Evolutionary conservation across 2,113 vertebrate genomes (phyloP).

Genomic region (Notiomystis cincta): DNA sequence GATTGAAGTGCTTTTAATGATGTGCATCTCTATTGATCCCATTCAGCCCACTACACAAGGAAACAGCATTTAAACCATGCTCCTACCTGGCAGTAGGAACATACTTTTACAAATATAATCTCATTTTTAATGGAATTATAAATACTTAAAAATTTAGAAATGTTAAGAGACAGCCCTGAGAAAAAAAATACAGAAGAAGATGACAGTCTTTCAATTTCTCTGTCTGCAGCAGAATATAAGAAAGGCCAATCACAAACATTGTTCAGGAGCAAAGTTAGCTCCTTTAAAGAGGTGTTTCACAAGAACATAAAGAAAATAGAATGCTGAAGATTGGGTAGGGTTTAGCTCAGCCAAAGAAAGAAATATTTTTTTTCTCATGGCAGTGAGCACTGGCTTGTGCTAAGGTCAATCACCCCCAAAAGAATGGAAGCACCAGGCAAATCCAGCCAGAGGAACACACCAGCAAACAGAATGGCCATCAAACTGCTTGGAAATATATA

Average conservation of each 20-base stretch:
- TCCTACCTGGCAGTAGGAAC: not conserved
- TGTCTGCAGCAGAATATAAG: not conserved
- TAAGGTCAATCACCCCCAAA: not conserved
- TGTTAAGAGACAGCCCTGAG: not conserved
- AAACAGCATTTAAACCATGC: not conserved
- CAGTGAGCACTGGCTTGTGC: not conserved
- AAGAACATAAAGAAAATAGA: not conserved
- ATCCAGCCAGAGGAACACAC: not conserved
- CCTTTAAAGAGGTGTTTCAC: not conserved
- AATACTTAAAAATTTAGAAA: not conserved
- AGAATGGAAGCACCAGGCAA: not conserved
- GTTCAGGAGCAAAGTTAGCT: not conserved
- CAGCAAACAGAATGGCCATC: not conserved
- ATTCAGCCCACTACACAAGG: not conserved
- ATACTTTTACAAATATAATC: not conserved
- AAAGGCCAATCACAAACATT: not conserved
- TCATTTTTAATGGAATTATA: not conserved
- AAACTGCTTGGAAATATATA: not conserved
- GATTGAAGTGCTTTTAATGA: not conserved
- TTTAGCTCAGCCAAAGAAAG: not conserved
- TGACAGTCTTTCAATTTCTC: not conserved
- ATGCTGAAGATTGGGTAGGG: not conserved
- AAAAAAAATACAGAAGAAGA: not conserved
- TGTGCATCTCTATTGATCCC: not conserved
- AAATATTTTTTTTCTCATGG: not conserved